Percentiles rank a stretch among this genome's conserved stretches.
These are phyloP conservation scores for Poliocrania exsul DNA, from an alignment of 2,797 vertebrate species.

Conservation along the genomic window DNA sequence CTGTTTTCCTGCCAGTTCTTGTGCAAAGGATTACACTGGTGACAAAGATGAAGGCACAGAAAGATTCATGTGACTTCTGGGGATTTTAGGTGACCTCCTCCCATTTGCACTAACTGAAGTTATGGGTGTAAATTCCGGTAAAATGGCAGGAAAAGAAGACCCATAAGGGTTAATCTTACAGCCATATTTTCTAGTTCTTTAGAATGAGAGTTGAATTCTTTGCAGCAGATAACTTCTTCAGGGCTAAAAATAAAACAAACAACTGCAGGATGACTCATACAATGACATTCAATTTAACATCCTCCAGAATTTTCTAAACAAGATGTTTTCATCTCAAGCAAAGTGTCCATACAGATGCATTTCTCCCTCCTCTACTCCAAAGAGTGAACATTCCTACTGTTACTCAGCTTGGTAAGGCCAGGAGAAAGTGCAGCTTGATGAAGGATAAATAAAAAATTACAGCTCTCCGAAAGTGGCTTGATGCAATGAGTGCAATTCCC, in stretches of 20 bases:
- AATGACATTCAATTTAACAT: constrained; percentile 59
- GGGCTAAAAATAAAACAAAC: constrained; percentile 78
- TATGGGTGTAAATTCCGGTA: constrained; percentile 23
- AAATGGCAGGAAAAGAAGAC: neutral
- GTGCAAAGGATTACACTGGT: neutral
- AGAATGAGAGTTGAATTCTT: constrained; percentile 39
- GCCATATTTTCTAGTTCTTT: constrained; percentile 61
- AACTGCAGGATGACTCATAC: constrained; percentile 72
- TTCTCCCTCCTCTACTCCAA: constrained; percentile 1
- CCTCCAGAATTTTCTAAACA: constrained; percentile 72
- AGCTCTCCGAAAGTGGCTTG: neutral
- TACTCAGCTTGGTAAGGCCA: neutral
- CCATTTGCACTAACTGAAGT: constrained; percentile 22
- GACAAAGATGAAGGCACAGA: neutral
- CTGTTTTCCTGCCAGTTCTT: neutral
- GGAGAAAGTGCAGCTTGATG: neutral
- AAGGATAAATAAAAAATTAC: constrained; percentile 32
- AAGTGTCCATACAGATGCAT: constrained; percentile 53
- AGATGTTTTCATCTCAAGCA: constrained; percentile 40
- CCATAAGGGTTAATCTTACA: constrained; percentile 64
- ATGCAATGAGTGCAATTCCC: neutral
- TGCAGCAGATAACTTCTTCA: constrained; percentile 62
- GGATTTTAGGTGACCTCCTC: neutral
- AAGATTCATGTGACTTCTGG: neutral
- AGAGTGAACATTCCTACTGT: constrained; percentile 3